Evolutionary conservation across 2,797 vertebrate species (phyloP), one percentile per base, ranked within the genome.

Genomic region (Phoebastria nigripes): DNA sequence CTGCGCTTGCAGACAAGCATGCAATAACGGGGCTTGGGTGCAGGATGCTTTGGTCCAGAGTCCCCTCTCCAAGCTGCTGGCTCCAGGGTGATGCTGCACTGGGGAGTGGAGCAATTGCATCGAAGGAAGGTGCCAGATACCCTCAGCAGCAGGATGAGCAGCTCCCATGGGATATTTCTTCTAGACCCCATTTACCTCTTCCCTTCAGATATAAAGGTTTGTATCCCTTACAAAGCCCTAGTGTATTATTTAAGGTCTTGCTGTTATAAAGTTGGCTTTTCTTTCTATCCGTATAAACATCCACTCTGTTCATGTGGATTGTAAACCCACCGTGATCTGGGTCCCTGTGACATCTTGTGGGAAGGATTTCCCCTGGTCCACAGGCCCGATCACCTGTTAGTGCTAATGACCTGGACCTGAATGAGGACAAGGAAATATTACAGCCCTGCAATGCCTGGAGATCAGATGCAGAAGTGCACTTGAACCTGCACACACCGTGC

Each of bases 251-350:
- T 73, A 46, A 46, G 35, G 31, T 3, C 25, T 72, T 72, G 17
- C 25, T 37, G 14, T 41, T 41, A 16, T 8, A 54, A 78, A 56
- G 46, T 4, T 2, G 14, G 26, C 12, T 19, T 51, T 70, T 90
- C 20, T 58, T 71, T 9, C 79, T 39, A 8, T 31, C 14, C 44
- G 3, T 37, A 7, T 7, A 59, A 87, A n/a, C 17, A 66, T 11
- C 9, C 37, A 7, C 14, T 6, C 12, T 59, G n/a, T 42, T 46
- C 35, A 54, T 0, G 0, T 9, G 8, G 52, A 24, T 16, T 81
- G 29, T 61, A 65, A 79, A 54, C 11, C 25, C n/a, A 49, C 14
- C 1, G 0, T 35, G 37, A n/a, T 14, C 78, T 19, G 37, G 35
- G 37, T 2, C 31, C 28, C 22, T 11, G 6, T 42, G 31, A 28